phyloP scores from a whole-genome alignment of 1,140 invertebrate genomes.

The Vollenhovia emeryi region DNA sequence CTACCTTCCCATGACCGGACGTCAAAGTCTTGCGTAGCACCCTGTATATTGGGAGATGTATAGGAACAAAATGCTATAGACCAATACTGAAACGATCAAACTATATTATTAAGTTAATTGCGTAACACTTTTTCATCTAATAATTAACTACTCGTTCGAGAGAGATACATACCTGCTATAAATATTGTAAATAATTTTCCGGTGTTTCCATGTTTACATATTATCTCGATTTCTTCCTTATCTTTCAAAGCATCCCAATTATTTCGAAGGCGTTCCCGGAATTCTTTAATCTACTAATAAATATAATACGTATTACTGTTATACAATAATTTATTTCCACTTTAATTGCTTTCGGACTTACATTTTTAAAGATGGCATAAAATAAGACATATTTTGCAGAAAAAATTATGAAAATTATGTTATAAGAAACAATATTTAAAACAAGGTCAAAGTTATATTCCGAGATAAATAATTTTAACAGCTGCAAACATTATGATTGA shows the following conservation, averaged over 20 bases:
- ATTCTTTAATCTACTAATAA: conserved; percentile 7
- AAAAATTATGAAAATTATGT: not conserved
- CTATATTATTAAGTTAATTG: no score
- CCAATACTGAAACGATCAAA: no score
- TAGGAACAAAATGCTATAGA: no score
- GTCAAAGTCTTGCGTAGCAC: no score
- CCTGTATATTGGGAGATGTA: no score
- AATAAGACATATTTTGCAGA: conserved; percentile 3
- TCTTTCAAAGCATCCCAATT: conserved; percentile 5
- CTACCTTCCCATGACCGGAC: no score
- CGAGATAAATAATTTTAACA: not conserved
- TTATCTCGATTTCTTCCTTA: conserved; percentile 21
- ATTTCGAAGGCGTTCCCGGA: not conserved
- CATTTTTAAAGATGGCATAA: conserved; percentile 9
- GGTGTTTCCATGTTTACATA: not conserved
- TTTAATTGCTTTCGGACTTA: not conserved
- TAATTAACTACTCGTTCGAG: not conserved
- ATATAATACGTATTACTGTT: not conserved
- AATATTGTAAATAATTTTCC: not conserved
- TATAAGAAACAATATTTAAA: not conserved
- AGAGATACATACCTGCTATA: conserved; percentile 15
- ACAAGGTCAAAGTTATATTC: not conserved
- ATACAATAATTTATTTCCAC: not conserved
- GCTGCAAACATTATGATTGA: not conserved
- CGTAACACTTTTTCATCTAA: not conserved